Evolutionary conservation across 2,113 vertebrate species (phyloP), one percentile per base, ranked within the genome.

Genomic region (Daubentonia madagascariensis): DNA sequence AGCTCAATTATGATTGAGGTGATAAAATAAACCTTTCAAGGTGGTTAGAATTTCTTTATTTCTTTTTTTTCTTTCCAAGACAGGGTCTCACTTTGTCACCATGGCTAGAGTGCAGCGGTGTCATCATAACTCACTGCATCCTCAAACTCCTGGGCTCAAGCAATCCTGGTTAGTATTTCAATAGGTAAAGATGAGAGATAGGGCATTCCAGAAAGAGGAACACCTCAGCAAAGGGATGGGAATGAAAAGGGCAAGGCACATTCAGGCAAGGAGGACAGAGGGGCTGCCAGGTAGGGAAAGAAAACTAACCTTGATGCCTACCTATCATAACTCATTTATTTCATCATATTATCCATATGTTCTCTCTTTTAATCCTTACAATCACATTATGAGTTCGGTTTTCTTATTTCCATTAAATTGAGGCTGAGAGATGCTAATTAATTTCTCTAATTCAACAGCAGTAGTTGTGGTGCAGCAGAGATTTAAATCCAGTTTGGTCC

Each of bases 391-490:
- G 25, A 96, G 40, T 65, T 40, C 37, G 32, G 25, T 70, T 70
- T 65, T 70, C 28, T 86, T 83, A 52, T 43, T 92, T 85, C 54
- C 73, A 35, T 81, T 87, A 93, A 85, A 75, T 48, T 37, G 59
- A 85, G 43, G 17, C 67, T 37, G 30, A 61, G 45, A 89, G 45
- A 65, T 32, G n/a, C 22, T 88, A 76, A 67, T 40, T 40, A 30
- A 85, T 93, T 94, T 76, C 43, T 23, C 35, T 76, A 32, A 86
- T 12, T 93, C 45, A 40, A 85, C 43, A 87, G 65, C 14, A 70
- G 43, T 12, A 50, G 50, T 59, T 68, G 12, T 35, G 68, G 13
- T n/a, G 28, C 9, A 54, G 23, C 12, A 50, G 28, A 22, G 35
- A 92, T 85, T 70, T 61, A 61, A 93, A 61, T 35, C 80, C 57